A percentile compares a stretch with the other conserved stretches of the same genome.
Conservation (phyloP, 1,140 invertebrate species). For the Saxidomus purpurata region DNA sequence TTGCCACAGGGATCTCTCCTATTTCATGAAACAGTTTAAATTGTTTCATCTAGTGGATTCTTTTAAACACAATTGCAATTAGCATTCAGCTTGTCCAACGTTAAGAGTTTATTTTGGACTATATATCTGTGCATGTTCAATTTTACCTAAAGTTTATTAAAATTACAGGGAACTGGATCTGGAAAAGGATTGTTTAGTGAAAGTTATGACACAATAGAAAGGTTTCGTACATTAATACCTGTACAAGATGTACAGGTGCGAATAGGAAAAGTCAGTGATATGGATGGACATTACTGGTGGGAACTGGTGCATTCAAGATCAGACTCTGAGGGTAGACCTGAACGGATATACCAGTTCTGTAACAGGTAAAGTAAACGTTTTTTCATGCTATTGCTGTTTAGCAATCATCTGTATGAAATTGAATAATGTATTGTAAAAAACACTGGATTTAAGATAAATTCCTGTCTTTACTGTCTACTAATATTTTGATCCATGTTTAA, state of each 20-base stretch:
- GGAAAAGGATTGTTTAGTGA: constrained; percentile 53
- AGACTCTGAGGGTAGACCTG: constrained; percentile 96
- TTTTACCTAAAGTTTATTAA: too few relatives aligned
- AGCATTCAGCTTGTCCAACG: too few relatives aligned
- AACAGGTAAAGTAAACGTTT: constrained; percentile 91
- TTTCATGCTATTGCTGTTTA: too few relatives aligned
- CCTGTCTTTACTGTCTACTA: too few relatives aligned
- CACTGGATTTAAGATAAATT: not conserved
- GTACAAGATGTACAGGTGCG: constrained; percentile 98
- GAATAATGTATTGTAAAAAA: not conserved
- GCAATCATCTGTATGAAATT: not conserved
- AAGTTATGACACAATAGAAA: constrained; percentile 69
- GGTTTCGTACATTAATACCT: constrained; percentile 91
- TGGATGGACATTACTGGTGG: constrained; percentile 98
- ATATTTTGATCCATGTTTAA: too few relatives aligned
- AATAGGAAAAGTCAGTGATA: constrained; percentile 93
- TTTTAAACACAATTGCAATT: too few relatives aligned
- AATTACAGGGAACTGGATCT: constrained; percentile 10
- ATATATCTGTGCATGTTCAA: too few relatives aligned
- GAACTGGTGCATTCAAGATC: constrained; percentile 98
- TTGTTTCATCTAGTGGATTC: too few relatives aligned
- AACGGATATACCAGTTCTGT: constrained; percentile 98
- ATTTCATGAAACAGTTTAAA: too few relatives aligned
- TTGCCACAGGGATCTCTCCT: too few relatives aligned
- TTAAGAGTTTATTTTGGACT: too few relatives aligned